phyloP scores from a whole-genome alignment of 2,113 vertebrate species.

The Bubalus kerabau region DNA sequence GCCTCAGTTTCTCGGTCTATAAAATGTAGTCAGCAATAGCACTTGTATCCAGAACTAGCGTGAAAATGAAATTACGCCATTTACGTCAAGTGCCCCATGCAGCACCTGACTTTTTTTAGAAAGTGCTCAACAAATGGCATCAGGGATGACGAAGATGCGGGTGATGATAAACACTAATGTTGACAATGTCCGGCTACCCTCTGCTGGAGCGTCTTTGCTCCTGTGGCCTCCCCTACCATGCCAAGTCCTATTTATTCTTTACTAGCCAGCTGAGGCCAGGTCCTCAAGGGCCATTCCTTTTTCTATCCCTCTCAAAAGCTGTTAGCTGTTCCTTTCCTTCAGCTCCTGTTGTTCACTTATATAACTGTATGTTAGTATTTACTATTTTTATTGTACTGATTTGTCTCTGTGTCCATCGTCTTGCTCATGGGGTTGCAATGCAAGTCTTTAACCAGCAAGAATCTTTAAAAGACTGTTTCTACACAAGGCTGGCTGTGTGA shows the following conservation, averaged over 20 bases:
- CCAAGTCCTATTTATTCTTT: background rate
- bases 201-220: background rate
- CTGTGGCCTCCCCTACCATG: fast-evolving
- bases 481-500: background rate
- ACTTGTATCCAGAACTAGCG: background rate
- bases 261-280: background rate
- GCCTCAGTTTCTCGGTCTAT: background rate
- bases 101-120: background rate
- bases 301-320: background rate
- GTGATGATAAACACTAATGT: background rate
- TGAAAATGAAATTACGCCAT: background rate
- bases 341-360: background rate
- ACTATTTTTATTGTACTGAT: background rate
- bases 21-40: background rate
- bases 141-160: background rate
- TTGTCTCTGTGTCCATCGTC: background rate
- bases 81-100: background rate
- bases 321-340: background rate
- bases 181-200: too few species aligned
- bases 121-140: background rate
- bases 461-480: background rate
- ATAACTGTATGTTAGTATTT: background rate
- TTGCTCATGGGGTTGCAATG: background rate
- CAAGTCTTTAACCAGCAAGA: background rate
- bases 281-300: background rate